Evolutionary conservation across 23 tunicate genomes (phyloP).

Genomic region (Ciona savignyi): DNA sequence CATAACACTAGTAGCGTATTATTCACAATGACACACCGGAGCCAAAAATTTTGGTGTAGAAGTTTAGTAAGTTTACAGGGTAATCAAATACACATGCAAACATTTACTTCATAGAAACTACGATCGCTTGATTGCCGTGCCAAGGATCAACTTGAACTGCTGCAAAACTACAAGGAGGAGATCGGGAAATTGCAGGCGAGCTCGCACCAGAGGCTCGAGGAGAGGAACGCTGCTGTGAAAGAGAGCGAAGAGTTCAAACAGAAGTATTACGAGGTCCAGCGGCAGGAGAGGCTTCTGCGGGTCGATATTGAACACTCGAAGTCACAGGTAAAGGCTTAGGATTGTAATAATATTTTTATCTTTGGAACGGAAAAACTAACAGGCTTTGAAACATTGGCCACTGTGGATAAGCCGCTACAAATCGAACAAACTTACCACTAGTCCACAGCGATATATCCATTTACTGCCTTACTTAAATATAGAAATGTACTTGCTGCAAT

Average conservation of each 20-base stretch:
- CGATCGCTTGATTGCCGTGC: slow-evolving; percentile 40
- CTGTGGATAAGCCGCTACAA: no score
- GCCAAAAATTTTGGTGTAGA: no score
- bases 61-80: no score
- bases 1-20: no score
- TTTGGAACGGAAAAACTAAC: no score
- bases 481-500: no score
- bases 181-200: slow-evolving; percentile 15
- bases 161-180: slow-evolving; percentile 79
- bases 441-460: no score
- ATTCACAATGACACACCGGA: no score
- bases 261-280: slow-evolving; percentile 59
- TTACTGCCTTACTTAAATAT: no score
- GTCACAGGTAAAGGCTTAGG: slow-evolving; percentile 20
- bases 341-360: neutral
- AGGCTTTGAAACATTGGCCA: no score
- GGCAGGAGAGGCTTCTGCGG: slow-evolving; percentile 52
- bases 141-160: slow-evolving; percentile 37
- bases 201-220: slow-evolving; percentile 20
- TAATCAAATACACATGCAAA: no score
- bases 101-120: slow-evolving; percentile 28
- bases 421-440: no score
- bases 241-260: slow-evolving; percentile 39
- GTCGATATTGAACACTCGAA: slow-evolving; percentile 70
- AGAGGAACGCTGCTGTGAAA: slow-evolving; percentile 2